These are phyloP conservation scores for Saxidomus purpurata DNA, from an alignment of 1,140 invertebrate genomes.

Conservation along the genomic window DNA sequence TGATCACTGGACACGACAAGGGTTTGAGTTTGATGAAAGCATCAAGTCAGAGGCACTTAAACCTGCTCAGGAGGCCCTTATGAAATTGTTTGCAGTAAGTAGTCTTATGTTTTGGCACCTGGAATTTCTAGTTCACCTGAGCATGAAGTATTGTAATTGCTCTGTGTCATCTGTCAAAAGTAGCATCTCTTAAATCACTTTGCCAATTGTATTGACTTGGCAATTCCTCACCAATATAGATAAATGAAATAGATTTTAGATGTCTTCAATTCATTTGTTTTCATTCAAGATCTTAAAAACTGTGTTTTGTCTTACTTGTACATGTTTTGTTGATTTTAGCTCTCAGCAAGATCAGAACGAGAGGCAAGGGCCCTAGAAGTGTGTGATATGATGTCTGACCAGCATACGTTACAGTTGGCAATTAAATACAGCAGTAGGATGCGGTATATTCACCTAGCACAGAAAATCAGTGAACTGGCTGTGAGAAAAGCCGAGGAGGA, in stretches of 20 bases:
- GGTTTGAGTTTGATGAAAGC: slow-evolving; percentile 87
- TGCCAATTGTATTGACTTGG: too few relatives aligned
- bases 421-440: slow-evolving; percentile 94
- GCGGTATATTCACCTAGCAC: slow-evolving; percentile 92
- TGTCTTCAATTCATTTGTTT: too few relatives aligned
- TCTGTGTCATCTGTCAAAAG: too few relatives aligned
- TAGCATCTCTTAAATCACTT: too few relatives aligned
- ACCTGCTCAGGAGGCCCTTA: slow-evolving; percentile 90
- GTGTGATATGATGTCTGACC: slow-evolving; percentile 93
- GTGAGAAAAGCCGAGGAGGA: slow-evolving; percentile 78
- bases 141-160: too few relatives aligned
- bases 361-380: slow-evolving; percentile 95
- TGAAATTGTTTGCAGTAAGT: slow-evolving; percentile 96
- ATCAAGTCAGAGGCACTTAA: slow-evolving; percentile 87
- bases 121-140: too few relatives aligned
- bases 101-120: too few relatives aligned
- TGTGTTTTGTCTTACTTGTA: too few relatives aligned
- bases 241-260: too few relatives aligned
- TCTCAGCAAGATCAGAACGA: slow-evolving; percentile 93
- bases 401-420: slow-evolving; percentile 93
- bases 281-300: too few relatives aligned
- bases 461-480: slow-evolving; percentile 87
- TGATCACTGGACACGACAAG: slow-evolving; percentile 78
- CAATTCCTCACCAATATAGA: too few relatives aligned
- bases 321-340: slow-evolving; percentile 87